These are phyloP conservation scores for Enoplosus armatus DNA, from an alignment of 2,797 vertebrate species.

Conservation along the genomic window DNA sequence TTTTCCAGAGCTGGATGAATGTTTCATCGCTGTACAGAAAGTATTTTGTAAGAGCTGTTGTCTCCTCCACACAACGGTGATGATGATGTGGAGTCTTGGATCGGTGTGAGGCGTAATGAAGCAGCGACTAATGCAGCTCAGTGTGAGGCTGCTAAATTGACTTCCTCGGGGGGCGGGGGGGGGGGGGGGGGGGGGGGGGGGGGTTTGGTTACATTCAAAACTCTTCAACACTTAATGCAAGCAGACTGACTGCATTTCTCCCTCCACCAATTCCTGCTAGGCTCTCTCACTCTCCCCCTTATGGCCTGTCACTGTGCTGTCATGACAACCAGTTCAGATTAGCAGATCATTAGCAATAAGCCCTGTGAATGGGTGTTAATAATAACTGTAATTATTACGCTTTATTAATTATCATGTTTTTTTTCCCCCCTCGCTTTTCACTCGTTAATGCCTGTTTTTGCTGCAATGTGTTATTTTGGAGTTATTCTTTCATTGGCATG, in stretches of 20 bases:
- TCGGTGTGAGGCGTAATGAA: slow-evolving; percentile 48
- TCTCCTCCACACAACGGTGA: slow-evolving; percentile 18
- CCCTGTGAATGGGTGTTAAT: slow-evolving; percentile 34
- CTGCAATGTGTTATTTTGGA: neutral
- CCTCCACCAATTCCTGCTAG: neutral
- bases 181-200: too few species aligned
- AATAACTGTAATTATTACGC: slow-evolving; percentile 47
- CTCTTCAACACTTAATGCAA: slow-evolving; percentile 51
- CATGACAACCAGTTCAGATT: slow-evolving; percentile 69
- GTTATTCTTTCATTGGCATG: neutral
- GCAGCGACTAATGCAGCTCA: slow-evolving; percentile 45
- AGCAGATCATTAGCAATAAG: slow-evolving; percentile 43
- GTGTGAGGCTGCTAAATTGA: slow-evolving; percentile 55
- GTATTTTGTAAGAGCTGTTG: slow-evolving; percentile 8
- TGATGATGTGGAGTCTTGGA: slow-evolving; percentile 18
- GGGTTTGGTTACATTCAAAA: slow-evolving; percentile 49
- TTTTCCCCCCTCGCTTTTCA: slow-evolving; percentile 8
- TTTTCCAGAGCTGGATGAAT: slow-evolving; percentile 2
- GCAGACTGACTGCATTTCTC: slow-evolving; percentile 28
- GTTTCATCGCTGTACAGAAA: slow-evolving; percentile 27
- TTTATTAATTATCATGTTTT: neutral
- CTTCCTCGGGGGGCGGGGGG: slow-evolving; percentile 45
- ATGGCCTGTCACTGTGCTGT: slow-evolving; percentile 43
- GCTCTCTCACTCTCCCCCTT: slow-evolving; percentile 6
- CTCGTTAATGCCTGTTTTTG: slow-evolving; percentile 34